Evolutionary conservation across 2,797 vertebrate genomes (phyloP).

Genomic region (Hephaestus fuliginosus): DNA sequence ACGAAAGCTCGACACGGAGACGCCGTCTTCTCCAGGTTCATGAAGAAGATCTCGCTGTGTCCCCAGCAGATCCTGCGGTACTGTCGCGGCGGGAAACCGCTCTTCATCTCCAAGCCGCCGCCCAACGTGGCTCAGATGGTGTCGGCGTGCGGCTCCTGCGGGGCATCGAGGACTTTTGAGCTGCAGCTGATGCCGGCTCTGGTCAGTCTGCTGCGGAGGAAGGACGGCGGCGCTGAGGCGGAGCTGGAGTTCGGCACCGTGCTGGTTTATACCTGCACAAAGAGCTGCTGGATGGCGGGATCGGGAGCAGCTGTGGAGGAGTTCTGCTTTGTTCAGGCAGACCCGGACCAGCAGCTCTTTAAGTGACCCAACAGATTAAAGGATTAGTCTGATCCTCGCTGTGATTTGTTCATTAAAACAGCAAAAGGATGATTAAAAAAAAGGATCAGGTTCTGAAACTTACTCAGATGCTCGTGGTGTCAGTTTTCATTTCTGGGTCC

Average conservation of each 20-base stretch:
- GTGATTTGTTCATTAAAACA: background rate
- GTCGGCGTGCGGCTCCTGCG: slow-evolving; percentile 85
- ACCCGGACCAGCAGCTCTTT: slow-evolving; percentile 93
- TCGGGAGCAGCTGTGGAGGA: slow-evolving; percentile 85
- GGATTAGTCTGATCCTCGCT: background rate
- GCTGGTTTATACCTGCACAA: slow-evolving; percentile 91
- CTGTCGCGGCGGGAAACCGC: slow-evolving; percentile 87
- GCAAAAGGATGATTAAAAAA: background rate
- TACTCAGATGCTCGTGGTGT: background rate
- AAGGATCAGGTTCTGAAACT: no score
- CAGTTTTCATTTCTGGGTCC: background rate
- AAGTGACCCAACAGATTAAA: slow-evolving; percentile 75
- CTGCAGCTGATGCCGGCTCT: slow-evolving; percentile 95
- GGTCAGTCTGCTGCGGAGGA: slow-evolving; percentile 87
- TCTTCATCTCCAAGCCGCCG: slow-evolving; percentile 85
- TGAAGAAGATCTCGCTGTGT: slow-evolving; percentile 92
- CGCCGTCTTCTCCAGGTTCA: slow-evolving; percentile 89
- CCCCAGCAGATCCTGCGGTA: slow-evolving; percentile 94
- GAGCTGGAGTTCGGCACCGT: slow-evolving; percentile 93
- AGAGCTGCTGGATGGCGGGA: slow-evolving; percentile 90
- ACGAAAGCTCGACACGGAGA: slow-evolving; percentile 85
- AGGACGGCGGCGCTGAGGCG: slow-evolving; percentile 70
- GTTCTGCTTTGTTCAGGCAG: slow-evolving; percentile 89
- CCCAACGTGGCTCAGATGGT: slow-evolving; percentile 52
- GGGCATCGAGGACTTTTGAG: slow-evolving; percentile 88